These are phyloP conservation scores for Ifrita kowaldi DNA, from an alignment of 2,113 vertebrate genomes.

Conservation along the genomic window DNA sequence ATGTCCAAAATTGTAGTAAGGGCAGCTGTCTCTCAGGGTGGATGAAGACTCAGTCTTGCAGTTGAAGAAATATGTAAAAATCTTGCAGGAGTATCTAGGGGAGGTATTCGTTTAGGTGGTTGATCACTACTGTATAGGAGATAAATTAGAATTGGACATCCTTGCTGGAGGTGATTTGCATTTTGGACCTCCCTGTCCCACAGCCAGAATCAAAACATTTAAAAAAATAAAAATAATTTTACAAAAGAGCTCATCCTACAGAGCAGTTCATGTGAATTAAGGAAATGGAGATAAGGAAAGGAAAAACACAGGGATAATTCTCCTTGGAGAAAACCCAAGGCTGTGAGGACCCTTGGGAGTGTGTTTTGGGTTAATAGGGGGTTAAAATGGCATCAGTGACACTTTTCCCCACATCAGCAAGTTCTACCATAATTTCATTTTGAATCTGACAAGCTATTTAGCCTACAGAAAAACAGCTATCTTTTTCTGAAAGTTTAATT, in stretches of 20 bases:
- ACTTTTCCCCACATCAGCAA: neutral
- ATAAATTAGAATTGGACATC: neutral
- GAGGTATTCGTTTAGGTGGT: neutral
- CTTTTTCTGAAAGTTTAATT: neutral
- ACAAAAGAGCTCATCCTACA: neutral
- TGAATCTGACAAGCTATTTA: neutral
- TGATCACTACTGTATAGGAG: neutral
- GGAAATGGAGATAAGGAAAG: neutral
- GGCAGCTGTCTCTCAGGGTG: neutral
- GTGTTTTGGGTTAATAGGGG: neutral
- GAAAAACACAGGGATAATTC: neutral
- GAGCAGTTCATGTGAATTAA: neutral
- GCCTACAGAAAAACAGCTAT: neutral
- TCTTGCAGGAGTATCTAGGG: neutral
- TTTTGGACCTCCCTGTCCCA: neutral
- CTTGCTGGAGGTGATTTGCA: neutral
- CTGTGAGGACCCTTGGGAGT: fast-evolving
- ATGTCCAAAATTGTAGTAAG: neutral
- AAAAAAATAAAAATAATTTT: neutral
- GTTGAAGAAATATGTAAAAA: neutral
- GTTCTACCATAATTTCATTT: neutral
- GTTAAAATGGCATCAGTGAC: neutral
- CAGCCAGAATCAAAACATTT: neutral
- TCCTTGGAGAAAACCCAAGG: neutral
- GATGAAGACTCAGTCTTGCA: neutral